Evolutionary conservation across 2,888 invertebrate genomes (phyloP), one percentile per base, ranked within the genome.

Genomic region (Orthonevra nobilis): DNA sequence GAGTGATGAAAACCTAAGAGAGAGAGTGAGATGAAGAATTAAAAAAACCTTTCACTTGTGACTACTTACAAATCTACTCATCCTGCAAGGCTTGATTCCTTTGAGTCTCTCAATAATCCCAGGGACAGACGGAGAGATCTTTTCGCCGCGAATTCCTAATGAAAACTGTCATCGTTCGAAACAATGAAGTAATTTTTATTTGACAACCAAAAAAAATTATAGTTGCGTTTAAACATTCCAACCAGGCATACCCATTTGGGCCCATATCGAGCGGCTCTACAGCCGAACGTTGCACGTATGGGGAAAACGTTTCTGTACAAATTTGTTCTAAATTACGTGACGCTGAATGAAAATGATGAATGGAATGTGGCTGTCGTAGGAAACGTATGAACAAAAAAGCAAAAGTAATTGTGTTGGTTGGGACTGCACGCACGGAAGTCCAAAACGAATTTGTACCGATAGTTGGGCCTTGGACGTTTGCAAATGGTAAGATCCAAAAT

Each of bases 321-420:
- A 68, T 56, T 73, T 48, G 79, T 79, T 73, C 73, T 66, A 73
- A 79, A 79, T 73, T 79, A 79, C 66, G 79, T 79, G 79, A 79
- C 54, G 17, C 12, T 52, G 32, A 26, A 52, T 44, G 15, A n/a
- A 44, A 64, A 36, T 19, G 30, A 7, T 19, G 56, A 5, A 2
- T 26, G 17, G n/a, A 7, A 14, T 40, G 12, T 26, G 19, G 34
- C 3, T 36, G 12, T 14, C 38, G 48, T 68, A 69, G 58, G 69
- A 69, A 69, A 58, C 30, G 20, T 14, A 48, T 15, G 23, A n/a
- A 14, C 23, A 4, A 20, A 26, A 12, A n/a, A 26, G 10, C 48
- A 20, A 19, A 30, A 32, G 32, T 15, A 30, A 63, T 63, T 63
- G 50, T 23, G 23, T 23, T 4, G 23, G 5, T 23, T 4, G 23